Conservation (phyloP, 53 echinoderm and acorn worm genomes). For the Glandiceps talaboti region DNA sequence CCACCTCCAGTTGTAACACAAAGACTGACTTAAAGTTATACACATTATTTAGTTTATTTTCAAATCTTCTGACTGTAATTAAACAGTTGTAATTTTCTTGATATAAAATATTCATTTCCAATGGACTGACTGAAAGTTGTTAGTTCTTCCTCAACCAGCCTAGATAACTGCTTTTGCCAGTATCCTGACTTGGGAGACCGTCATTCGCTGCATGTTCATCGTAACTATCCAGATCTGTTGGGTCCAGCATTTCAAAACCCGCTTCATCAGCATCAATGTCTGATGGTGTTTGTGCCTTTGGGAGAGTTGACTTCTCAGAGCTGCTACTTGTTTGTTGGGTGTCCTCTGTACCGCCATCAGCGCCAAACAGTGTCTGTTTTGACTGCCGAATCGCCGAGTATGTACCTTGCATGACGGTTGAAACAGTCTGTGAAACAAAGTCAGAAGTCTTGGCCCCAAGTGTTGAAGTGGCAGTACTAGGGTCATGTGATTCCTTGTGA, state of each 20-base stretch:
- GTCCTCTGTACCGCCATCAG: background rate
- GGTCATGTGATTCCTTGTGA: background rate
- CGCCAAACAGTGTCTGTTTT: background rate
- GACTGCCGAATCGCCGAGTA: background rate
- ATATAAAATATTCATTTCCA: too few species aligned
- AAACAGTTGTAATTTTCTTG: too few species aligned
- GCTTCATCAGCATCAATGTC: conserved; percentile 54
- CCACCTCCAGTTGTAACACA: too few species aligned
- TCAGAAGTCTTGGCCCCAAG: background rate
- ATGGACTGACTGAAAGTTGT: too few species aligned
- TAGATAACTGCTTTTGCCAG: background rate
- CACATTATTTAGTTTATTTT: too few species aligned
- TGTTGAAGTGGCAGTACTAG: background rate
- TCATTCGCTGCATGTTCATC: background rate
- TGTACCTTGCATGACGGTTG: background rate
- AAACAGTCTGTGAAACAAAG: background rate
- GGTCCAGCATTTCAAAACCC: conserved; percentile 84
- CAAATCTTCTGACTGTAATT: too few species aligned
- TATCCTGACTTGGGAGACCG: background rate
- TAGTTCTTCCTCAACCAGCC: background rate
- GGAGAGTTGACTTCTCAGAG: background rate
- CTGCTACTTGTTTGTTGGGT: background rate
- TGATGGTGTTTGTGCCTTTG: conserved; percentile 3
- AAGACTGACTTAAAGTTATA: too few species aligned
- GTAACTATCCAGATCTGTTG: conserved; percentile 48